These are phyloP conservation scores for Lycaon pictus DNA, from an alignment of 2,113 vertebrate genomes.

Conservation along the genomic window DNA sequence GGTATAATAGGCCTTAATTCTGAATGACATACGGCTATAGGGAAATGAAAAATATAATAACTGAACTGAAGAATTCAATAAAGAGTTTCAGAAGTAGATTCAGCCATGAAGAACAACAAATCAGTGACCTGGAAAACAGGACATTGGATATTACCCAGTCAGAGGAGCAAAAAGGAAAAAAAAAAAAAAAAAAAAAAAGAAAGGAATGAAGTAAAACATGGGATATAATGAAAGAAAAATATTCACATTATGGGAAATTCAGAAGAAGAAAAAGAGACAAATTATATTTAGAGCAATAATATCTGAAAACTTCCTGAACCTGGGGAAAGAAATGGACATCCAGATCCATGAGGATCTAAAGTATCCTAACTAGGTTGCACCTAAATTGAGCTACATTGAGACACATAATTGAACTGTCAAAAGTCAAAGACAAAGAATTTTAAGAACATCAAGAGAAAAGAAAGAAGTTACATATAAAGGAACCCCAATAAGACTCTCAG, in stretches of 20 bases:
- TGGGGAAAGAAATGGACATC: neutral
- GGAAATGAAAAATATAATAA: neutral
- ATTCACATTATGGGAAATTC: neutral
- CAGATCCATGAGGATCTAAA: neutral
- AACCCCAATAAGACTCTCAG: neutral
- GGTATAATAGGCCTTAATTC: neutral
- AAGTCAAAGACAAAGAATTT: neutral
- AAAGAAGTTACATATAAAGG: neutral
- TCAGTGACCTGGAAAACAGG: neutral
- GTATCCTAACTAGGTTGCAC: neutral
- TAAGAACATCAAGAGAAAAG: neutral
- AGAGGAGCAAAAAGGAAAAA: neutral
- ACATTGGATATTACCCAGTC: neutral
- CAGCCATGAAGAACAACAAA: neutral
- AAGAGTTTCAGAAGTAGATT: neutral
- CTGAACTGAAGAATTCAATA: neutral
- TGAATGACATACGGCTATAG: neutral
- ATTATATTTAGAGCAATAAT: neutral
- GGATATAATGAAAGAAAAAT: neutral
- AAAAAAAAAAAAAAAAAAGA: neutral
- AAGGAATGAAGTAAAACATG: neutral
- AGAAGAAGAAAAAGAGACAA: neutral
- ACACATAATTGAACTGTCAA: neutral
- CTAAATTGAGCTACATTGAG: neutral
- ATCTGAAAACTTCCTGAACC: neutral